Evolutionary conservation across 2,888 invertebrate genomes (phyloP), one percentile per base, ranked within the genome.

Genomic region (Epinotia demarniana): DNA sequence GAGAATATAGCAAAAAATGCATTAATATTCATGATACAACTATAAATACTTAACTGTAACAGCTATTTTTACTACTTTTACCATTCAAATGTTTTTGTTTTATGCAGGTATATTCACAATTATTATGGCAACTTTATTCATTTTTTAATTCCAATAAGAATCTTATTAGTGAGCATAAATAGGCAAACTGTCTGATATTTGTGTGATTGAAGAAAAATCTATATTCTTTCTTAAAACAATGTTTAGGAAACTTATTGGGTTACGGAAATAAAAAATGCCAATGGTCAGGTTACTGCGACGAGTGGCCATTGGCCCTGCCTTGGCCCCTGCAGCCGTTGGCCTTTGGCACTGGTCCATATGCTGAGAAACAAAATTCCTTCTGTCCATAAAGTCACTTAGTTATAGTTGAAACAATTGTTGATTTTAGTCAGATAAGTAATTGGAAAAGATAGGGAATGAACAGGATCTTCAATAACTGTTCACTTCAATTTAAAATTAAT

Each of bases 121-220:
- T 5, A 53, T 33, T 27, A 53, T 5, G 66, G 12, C 27, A 18
- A 1, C 0, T 68, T 39, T 23, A n/a, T 18, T 68, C 1, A 6
- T 3, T 27, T 27, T 19, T 2, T 3, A 43, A n/a, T 60, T 69
- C 70, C 39, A 53, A 71, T 62, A 71, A 53, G 62, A 71, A 53
- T 71, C 61, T 62, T 61, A 62, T 71, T 33, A 27, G 62, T 13
- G 53, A 18, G 18, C 6, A 49, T 43, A 13, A 19, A 8, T 53
- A 1, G 2, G 53, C 6, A 33, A 33, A 27, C 53, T n/a, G 0
- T n/a, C 1, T 23, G 9, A 18, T 19, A 27, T 1, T 49, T 8
- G 49, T 8, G 1, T 27, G 0, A 27, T 11, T n/a, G 11, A 39
- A 3, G 11, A 9, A 0, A 39, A 11, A 43, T 19, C 39, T 12